Percentiles rank a stretch among this genome's conserved stretches.
phyloP scores from a whole-genome alignment of 2,797 vertebrate genomes.

The Schizopygopsis malacanthus region DNA sequence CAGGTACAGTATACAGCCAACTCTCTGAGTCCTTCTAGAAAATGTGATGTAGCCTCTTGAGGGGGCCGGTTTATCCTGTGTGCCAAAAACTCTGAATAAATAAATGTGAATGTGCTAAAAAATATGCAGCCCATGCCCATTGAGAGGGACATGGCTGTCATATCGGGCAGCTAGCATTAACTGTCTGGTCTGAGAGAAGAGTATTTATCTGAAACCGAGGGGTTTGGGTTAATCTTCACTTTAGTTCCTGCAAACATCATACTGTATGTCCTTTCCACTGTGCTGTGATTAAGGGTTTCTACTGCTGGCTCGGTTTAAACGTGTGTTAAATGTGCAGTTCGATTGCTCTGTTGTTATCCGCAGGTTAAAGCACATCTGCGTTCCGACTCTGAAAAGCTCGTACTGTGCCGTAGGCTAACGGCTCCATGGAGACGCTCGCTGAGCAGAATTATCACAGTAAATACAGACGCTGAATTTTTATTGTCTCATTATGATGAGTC shows the following conservation, averaged over 20 bases:
- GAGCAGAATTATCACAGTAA: constrained; percentile 43
- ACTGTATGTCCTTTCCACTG: constrained; percentile 9
- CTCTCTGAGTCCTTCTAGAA: constrained; percentile 39
- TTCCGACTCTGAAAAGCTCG: constrained; percentile 16
- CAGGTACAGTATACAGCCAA: constrained; percentile 31
- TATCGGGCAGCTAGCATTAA: constrained; percentile 38
- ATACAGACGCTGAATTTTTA: constrained; percentile 40
- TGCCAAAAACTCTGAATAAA: constrained; percentile 58
- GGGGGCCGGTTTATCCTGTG: constrained; percentile 47
- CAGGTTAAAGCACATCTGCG: constrained; percentile 33
- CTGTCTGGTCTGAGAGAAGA: constrained; percentile 40
- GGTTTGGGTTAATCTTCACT: constrained; percentile 41
- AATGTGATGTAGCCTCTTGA: constrained; percentile 54
- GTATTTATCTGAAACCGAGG: constrained; percentile 30
- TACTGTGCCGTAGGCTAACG: constrained; percentile 36
- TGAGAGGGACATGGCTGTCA: constrained; percentile 42
- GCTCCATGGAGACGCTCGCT: constrained; percentile 17
- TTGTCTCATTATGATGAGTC: constrained; percentile 49
- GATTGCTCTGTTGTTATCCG: constrained; percentile 29
- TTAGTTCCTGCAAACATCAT: not conserved
- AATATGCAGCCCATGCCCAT: constrained; percentile 41
- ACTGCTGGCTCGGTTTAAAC: constrained; percentile 23
- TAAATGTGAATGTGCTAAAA: constrained; percentile 46
- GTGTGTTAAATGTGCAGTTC: constrained; percentile 26
- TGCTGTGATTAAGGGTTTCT: constrained; percentile 22